A percentile compares a stretch with the other conserved stretches of the same genome.
phyloP scores from a whole-genome alignment of 2,797 vertebrate genomes.

The Chelmon rostratus region DNA sequence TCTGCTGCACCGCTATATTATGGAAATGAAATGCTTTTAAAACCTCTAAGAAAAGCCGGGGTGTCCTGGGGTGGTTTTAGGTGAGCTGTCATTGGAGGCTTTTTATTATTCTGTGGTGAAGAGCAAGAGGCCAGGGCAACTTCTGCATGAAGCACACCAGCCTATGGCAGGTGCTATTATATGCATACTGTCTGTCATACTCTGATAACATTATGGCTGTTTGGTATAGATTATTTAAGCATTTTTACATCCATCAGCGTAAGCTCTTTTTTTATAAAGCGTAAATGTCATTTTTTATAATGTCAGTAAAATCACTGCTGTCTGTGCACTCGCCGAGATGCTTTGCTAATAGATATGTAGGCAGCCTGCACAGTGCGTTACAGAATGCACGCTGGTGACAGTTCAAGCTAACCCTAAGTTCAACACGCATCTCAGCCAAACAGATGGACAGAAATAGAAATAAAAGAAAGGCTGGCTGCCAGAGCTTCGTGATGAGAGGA shows the following conservation, averaged over 20 bases:
- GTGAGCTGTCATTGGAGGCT: conserved; percentile 53
- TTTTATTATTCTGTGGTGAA: conserved; percentile 55
- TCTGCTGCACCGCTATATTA: conserved; percentile 43
- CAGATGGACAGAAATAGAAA: conserved; percentile 2
- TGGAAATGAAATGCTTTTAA: conserved; percentile 54
- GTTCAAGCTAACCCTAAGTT: conserved; percentile 33
- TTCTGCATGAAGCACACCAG: conserved; percentile 54
- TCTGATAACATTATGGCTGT: conserved; percentile 58
- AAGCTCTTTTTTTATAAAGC: conserved; percentile 31
- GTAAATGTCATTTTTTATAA: conserved; percentile 58
- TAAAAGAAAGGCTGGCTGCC: background rate
- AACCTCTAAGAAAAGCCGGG: conserved; percentile 25
- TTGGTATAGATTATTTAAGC: conserved; percentile 63
- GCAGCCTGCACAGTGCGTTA: conserved; percentile 20
- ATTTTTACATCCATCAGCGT: conserved; percentile 43
- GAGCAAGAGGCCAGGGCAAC: conserved; percentile 38
- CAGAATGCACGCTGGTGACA: conserved; percentile 37
- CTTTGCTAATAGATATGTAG: conserved; percentile 50
- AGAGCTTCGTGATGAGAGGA: conserved; percentile 10
- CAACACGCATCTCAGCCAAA: conserved; percentile 39
- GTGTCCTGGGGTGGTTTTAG: conserved; percentile 50
- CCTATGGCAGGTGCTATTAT: conserved; percentile 38
- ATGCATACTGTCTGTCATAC: conserved; percentile 44
- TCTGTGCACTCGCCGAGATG: conserved; percentile 23
- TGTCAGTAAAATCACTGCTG: conserved; percentile 49